These are phyloP conservation scores for Drosophila mettleri DNA, from an alignment of 2,888 invertebrate genomes.

Conservation along the genomic window DNA sequence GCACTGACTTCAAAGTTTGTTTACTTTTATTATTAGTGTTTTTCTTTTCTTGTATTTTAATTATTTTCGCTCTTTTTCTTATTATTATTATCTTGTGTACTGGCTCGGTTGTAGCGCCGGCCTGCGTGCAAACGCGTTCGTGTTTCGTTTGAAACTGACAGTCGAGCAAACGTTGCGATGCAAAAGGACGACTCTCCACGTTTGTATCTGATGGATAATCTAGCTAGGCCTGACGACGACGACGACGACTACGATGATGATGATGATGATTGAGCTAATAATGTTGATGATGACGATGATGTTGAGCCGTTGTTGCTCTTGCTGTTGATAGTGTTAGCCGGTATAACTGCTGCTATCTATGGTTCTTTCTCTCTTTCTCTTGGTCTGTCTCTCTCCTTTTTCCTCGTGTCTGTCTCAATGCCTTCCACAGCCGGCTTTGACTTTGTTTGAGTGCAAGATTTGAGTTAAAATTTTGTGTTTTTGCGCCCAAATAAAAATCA, in stretches of 20 bases:
- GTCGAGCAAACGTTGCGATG: slow-evolving; percentile 49
- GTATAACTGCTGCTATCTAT: slow-evolving; percentile 22
- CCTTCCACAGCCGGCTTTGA: slow-evolving; percentile 55
- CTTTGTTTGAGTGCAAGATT: slow-evolving; percentile 58
- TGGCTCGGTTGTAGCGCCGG: slow-evolving; percentile 48
- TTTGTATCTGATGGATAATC: slow-evolving; percentile 57
- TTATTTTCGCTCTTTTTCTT: slow-evolving; percentile 14
- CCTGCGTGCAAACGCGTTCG: slow-evolving; percentile 82
- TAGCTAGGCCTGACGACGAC: slow-evolving; percentile 56
- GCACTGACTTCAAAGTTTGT: slow-evolving; percentile 3
- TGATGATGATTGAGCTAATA: slow-evolving; percentile 24
- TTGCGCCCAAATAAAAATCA: slow-evolving; percentile 62
- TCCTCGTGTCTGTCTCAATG: slow-evolving; percentile 22
- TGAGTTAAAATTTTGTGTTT: slow-evolving; percentile 64
- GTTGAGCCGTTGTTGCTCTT: slow-evolving; percentile 17
- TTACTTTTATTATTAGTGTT: slow-evolving; percentile 23
- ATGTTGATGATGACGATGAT: slow-evolving; percentile 24
- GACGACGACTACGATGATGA: slow-evolving; percentile 26
- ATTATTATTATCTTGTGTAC: background rate
- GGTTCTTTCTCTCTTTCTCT: slow-evolving; percentile 22
- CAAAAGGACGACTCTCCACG: slow-evolving; percentile 66
- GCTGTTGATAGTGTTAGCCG: slow-evolving; percentile 16
- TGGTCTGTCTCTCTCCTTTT: slow-evolving; percentile 16
- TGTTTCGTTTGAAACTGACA: slow-evolving; percentile 85
- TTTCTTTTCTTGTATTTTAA: slow-evolving; percentile 12